A percentile compares a stretch with the other conserved stretches of the same genome.
phyloP scores from a whole-genome alignment of 2,888 invertebrate genomes.

The Polylopha cassiicola region DNA sequence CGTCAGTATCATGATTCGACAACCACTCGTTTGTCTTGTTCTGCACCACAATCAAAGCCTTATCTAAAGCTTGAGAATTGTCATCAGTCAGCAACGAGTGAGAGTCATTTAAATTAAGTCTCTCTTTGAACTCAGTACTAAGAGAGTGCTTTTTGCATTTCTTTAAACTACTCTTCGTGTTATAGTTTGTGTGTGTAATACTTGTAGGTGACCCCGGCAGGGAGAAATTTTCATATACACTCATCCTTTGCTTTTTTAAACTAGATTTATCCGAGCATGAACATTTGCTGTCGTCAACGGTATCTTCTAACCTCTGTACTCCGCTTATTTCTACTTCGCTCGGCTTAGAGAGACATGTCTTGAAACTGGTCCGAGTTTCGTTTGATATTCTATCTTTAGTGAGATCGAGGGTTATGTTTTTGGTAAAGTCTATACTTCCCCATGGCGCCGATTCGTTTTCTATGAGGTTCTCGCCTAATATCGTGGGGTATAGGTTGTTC shows the following conservation, averaged over 20 bases:
- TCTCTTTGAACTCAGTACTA: conserved; percentile 25
- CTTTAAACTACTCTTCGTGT: conserved; percentile 53
- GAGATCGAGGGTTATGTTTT: conserved; percentile 46
- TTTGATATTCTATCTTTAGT: conserved; percentile 33
- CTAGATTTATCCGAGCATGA: conserved; percentile 25
- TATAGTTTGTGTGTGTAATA: conserved; percentile 61
- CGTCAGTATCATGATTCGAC: conserved; percentile 34
- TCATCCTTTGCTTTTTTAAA: conserved; percentile 39
- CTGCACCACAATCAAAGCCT: conserved; percentile 55
- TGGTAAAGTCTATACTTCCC: conserved; percentile 39
- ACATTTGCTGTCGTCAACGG: conserved; percentile 34
- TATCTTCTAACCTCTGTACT: conserved; percentile 43
- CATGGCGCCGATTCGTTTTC: conserved; percentile 53
- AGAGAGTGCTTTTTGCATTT: conserved; percentile 31
- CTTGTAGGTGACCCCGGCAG: conserved; percentile 61
- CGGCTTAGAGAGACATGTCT: conserved; percentile 48
- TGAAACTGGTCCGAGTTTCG: conserved; percentile 48
- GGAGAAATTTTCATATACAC: conserved; percentile 65
- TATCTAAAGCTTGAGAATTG: conserved; percentile 45
- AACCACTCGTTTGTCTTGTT: conserved; percentile 64
- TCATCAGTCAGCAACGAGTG: conserved; percentile 39
- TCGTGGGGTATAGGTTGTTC: conserved; percentile 67
- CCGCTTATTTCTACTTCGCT: conserved; percentile 54
- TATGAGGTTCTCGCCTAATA: conserved; percentile 54
- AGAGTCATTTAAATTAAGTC: conserved; percentile 27